These are phyloP conservation scores for Phoeniculus purpureus DNA, from an alignment of 2,797 vertebrate species.

Conservation along the genomic window DNA sequence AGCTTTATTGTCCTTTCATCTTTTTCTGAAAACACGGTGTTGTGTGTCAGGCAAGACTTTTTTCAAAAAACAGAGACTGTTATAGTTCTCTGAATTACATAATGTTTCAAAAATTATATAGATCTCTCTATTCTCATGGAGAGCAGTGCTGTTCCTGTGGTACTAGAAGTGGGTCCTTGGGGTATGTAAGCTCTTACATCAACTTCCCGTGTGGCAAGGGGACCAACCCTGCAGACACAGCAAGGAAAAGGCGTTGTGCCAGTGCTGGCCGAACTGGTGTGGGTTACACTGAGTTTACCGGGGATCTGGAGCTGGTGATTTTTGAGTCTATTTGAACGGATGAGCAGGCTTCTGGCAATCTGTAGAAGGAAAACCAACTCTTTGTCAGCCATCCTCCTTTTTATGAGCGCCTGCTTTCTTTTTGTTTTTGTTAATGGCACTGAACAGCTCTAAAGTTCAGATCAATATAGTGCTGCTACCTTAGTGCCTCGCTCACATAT, in stretches of 20 bases:
- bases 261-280: background rate
- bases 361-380: background rate
- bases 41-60: conserved; percentile 26
- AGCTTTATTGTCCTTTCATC: conserved; percentile 63
- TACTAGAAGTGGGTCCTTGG: background rate
- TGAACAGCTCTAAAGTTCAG: conserved; percentile 71
- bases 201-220: background rate
- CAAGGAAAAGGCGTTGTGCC: background rate
- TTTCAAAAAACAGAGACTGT: background rate
- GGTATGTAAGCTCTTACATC: conserved; percentile 38
- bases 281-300: background rate
- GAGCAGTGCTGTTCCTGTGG: background rate
- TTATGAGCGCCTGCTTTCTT: background rate
- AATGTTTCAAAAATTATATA: conserved; percentile 53
- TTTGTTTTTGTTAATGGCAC: conserved; percentile 66
- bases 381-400: background rate
- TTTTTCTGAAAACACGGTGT: conserved; percentile 60
- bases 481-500: conserved; percentile 72
- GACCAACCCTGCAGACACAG: background rate
- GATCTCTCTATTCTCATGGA: conserved; percentile 49
- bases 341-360: background rate
- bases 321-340: background rate
- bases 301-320: background rate
- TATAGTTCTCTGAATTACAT: conserved; percentile 20
- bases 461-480: conserved; percentile 72